Conservation (phyloP, 2,888 invertebrate species). For the Lasioglossum marginatum region DNA sequence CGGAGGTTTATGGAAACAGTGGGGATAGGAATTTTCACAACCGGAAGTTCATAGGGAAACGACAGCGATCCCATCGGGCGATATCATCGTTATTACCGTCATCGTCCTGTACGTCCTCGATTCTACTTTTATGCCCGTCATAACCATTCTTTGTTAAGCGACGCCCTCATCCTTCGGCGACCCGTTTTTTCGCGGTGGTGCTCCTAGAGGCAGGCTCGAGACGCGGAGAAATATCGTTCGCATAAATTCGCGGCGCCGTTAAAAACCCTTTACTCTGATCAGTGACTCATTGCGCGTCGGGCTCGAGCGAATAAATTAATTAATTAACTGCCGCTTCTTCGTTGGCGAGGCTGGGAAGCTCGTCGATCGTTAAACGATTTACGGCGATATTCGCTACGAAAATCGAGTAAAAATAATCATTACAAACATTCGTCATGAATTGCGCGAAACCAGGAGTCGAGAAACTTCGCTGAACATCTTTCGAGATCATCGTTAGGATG, state of each 20-base stretch:
- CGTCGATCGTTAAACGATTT: neutral
- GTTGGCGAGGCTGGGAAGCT: neutral
- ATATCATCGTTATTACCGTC: conserved; percentile 50
- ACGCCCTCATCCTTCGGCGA: conserved; percentile 4
- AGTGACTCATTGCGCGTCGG: neutral
- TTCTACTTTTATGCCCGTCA: conserved; percentile 45
- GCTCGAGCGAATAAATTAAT: neutral
- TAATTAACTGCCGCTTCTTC: neutral
- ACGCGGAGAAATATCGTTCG: conserved; percentile 4
- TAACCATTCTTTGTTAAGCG: conserved; percentile 41
- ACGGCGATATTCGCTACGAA: neutral
- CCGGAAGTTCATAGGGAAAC: neutral
- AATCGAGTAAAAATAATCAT: neutral
- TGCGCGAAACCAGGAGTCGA: neutral
- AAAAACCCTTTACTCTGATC: conserved; percentile 42
- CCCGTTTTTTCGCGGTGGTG: neutral
- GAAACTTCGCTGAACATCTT: neutral
- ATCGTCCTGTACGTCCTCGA: conserved; percentile 39
- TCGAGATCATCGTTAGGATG: neutral
- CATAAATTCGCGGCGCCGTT: conserved; percentile 40
- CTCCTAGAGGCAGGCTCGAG: neutral
- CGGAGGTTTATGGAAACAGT: neutral
- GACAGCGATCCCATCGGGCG: conserved; percentile 17
- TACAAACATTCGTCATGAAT: neutral
- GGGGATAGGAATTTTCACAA: neutral